Evolutionary conservation across 2,797 vertebrate genomes (phyloP).

Genomic region (Schizopygopsis malacanthus): DNA sequence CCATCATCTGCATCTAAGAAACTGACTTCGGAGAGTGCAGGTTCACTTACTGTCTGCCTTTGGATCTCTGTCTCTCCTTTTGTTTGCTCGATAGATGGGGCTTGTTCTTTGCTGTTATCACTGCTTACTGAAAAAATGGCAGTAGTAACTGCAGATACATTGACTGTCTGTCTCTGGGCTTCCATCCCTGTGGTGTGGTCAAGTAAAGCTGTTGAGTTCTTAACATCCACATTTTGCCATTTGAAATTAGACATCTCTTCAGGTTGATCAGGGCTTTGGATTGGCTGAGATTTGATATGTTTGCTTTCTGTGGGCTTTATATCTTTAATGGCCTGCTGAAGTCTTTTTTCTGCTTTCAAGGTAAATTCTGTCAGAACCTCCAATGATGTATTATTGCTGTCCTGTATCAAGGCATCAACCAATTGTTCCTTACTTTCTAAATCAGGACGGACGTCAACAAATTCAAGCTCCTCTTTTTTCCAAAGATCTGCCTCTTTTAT

Average conservation of each 20-base stretch:
- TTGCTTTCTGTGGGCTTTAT: slow-evolving; percentile 58
- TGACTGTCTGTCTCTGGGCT: too few relatives aligned
- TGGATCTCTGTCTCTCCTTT: slow-evolving; percentile 21
- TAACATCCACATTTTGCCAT: slow-evolving; percentile 36
- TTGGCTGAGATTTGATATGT: slow-evolving; percentile 14
- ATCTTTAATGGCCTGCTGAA: slow-evolving; percentile 72
- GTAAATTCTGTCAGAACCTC: slow-evolving; percentile 73
- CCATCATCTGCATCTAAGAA: not conserved
- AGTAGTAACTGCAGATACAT: too few relatives aligned
- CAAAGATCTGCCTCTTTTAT: slow-evolving; percentile 25
- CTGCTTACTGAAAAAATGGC: too few relatives aligned
- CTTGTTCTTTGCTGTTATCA: not conserved
- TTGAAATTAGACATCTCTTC: slow-evolving; percentile 23
- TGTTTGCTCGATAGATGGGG: not conserved
- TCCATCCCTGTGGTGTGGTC: slow-evolving; percentile 22
- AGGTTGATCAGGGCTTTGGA: slow-evolving; percentile 39
- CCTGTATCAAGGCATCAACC: slow-evolving; percentile 34
- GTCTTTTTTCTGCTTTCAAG: slow-evolving; percentile 74
- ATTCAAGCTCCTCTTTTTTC: slow-evolving; percentile 1
- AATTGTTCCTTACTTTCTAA: slow-evolving; percentile 43
- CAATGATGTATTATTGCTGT: slow-evolving; percentile 66
- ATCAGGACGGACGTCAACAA: slow-evolving; percentile 7
- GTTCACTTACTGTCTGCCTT: slow-evolving; percentile 20
- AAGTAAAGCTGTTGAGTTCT: not conserved
- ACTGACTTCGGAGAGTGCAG: slow-evolving; percentile 10